phyloP scores from a whole-genome alignment of 2,113 vertebrate species.

The Ictidomys tridecemlineatus region DNA sequence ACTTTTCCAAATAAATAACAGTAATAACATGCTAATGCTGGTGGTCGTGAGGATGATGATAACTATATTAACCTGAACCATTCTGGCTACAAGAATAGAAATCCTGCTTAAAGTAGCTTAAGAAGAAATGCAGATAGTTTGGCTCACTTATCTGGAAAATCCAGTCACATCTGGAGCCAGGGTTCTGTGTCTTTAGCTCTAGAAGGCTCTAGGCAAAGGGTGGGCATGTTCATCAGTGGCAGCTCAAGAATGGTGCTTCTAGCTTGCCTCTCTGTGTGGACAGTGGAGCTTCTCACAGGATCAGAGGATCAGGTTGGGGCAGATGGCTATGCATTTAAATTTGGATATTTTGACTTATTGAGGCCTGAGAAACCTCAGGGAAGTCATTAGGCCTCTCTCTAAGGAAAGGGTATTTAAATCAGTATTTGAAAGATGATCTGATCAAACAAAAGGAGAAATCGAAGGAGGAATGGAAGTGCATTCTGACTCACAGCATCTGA shows the following conservation, averaged over 20 bases:
- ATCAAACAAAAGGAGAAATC: neutral
- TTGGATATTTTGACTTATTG: neutral
- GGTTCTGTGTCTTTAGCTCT: neutral
- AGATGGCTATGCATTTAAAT: neutral
- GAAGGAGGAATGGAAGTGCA: neutral
- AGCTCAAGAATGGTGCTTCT: neutral
- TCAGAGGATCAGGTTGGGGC: neutral
- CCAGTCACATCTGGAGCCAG: neutral
- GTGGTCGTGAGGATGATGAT: neutral
- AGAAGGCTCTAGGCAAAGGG: neutral
- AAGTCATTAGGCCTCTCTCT: neutral
- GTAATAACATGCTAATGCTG: neutral
- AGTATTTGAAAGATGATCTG: neutral
- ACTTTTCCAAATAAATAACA: neutral
- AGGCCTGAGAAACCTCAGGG: neutral
- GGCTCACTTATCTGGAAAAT: neutral
- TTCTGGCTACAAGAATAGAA: neutral
- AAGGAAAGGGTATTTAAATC: neutral
- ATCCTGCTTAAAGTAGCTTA: neutral
- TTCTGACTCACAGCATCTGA: neutral
- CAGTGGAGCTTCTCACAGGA: neutral
- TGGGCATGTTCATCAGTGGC: neutral
- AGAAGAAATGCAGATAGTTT: neutral
- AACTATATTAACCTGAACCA: neutral
- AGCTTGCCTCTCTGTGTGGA: neutral